Evolutionary conservation across 2,113 vertebrate genomes (phyloP).

Genomic region (Boulengeromyrus knoepffleri): DNA sequence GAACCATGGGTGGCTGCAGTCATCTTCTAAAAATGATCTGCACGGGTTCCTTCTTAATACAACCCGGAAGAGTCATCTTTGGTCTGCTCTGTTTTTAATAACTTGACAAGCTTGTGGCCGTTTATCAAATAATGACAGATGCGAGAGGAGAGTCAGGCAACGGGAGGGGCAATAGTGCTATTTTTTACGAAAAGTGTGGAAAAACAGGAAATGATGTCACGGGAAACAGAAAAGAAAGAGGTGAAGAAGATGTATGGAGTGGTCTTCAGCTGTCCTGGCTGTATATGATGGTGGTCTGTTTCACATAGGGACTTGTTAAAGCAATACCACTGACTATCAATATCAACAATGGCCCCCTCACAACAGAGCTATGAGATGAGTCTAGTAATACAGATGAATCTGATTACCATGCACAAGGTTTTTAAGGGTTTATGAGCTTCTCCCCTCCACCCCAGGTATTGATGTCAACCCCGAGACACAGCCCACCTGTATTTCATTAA

Average conservation of each 20-base stretch:
- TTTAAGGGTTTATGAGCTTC: not conserved
- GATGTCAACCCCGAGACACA: not conserved
- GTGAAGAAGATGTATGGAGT: not conserved
- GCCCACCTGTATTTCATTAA: not conserved
- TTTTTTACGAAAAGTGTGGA: constrained; percentile 18
- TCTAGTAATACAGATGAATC: not conserved
- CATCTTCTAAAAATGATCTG: constrained; percentile 1
- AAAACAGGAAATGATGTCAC: constrained; percentile 6
- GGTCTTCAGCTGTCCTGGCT: not conserved
- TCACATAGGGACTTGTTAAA: not conserved
- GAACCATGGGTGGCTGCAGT: not conserved
- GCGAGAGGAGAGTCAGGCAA: not conserved
- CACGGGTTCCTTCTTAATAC: not conserved
- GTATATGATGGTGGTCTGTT: not conserved
- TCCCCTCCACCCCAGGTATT: not conserved
- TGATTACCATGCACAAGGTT: not conserved
- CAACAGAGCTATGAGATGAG: not conserved
- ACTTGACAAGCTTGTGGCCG: not conserved
- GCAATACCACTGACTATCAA: not conserved
- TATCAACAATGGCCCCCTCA: not conserved
- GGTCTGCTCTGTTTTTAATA: not conserved
- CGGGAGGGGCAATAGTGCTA: constrained; percentile 14
- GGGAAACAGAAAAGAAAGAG: not conserved
- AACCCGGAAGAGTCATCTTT: not conserved
- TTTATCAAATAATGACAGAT: not conserved